These are phyloP conservation scores for Tetramorium parvispinum DNA, from an alignment of 1,140 invertebrate genomes.

Conservation along the genomic window DNA sequence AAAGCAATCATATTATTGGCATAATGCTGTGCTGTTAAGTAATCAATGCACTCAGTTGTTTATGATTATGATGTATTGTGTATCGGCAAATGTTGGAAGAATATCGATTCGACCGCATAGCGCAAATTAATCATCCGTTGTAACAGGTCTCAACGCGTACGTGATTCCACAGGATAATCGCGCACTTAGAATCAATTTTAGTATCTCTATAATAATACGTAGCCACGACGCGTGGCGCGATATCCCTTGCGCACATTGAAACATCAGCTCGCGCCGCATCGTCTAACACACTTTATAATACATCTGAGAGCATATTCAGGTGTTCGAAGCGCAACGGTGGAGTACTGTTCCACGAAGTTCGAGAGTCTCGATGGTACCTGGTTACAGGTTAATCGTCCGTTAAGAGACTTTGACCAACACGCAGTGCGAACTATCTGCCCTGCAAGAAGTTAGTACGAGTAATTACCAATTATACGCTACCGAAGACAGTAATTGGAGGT, in stretches of 20 bases:
- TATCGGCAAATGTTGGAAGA: constrained; percentile 26
- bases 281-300: constrained; percentile 50
- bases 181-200: background rate
- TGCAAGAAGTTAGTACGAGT: constrained; percentile 65
- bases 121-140: constrained; percentile 35
- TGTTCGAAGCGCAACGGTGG: constrained; percentile 1
- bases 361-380: constrained; percentile 50
- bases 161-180: background rate
- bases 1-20: constrained; percentile 55
- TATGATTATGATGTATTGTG: background rate
- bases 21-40: constrained; percentile 31
- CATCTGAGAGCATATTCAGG: constrained; percentile 48
- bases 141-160: background rate
- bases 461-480: constrained; percentile 72
- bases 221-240: background rate
- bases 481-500: constrained; percentile 62
- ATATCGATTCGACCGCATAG: constrained; percentile 10
- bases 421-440: constrained; percentile 50
- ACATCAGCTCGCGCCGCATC: constrained; percentile 10
- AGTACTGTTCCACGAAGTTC: constrained; percentile 49
- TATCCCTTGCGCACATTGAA: constrained; percentile 35
- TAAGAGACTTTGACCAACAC: constrained; percentile 70
- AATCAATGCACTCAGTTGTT: constrained; percentile 49
- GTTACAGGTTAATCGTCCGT: constrained; percentile 69
- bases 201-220: background rate